Percentiles rank a stretch among this genome's conserved stretches.
Evolutionary conservation across 2,888 invertebrate species (phyloP).

Genomic region (Seira sanloemensis): DNA sequence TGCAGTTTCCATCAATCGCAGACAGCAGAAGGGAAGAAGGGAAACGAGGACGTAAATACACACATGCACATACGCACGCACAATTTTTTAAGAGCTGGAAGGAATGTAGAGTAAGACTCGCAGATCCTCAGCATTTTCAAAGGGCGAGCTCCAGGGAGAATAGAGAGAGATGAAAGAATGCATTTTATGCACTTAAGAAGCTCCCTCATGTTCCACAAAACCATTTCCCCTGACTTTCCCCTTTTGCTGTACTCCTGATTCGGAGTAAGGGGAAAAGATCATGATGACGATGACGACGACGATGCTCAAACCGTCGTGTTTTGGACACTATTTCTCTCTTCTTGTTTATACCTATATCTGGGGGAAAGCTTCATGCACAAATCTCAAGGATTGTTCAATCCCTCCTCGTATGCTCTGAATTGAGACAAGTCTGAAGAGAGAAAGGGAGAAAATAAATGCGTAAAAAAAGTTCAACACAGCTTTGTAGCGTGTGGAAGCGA

Average conservation of each 20-base stretch:
- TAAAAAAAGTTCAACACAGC: neutral
- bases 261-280: neutral
- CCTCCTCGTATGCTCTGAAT: too few relatives aligned
- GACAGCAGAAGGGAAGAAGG: neutral
- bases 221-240: neutral
- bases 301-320: neutral
- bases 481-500: neutral
- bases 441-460: neutral
- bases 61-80: neutral
- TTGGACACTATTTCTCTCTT: conserved; percentile 5
- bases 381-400: too few relatives aligned
- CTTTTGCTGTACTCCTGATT: neutral
- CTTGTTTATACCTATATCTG: neutral
- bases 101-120: neutral
- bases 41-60: neutral
- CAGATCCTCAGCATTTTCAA: neutral
- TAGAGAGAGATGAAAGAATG: conserved; percentile 26
- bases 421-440: neutral
- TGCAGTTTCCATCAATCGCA: too few relatives aligned
- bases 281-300: neutral
- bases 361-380: neutral
- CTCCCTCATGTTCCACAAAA: conserved; percentile 11
- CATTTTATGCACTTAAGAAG: conserved; percentile 46
- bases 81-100: neutral
- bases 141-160: conserved; percentile 7